A percentile compares a stretch with the other conserved stretches of the same genome.
These are phyloP conservation scores for Oligia latruncula DNA, from an alignment of 2,888 invertebrate genomes.

Conservation along the genomic window DNA sequence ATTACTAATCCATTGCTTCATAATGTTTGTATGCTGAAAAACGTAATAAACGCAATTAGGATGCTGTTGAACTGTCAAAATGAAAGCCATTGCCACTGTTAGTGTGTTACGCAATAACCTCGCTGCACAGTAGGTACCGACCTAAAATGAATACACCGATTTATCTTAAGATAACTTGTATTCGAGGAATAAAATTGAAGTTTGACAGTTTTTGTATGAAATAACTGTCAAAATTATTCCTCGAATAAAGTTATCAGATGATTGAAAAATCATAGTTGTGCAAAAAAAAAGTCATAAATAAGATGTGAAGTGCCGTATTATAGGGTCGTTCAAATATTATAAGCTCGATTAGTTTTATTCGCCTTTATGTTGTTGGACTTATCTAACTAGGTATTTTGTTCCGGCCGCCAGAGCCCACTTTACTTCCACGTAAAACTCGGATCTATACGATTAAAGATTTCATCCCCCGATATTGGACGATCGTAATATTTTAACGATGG, in stretches of 20 bases:
- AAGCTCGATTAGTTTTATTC: constrained; percentile 80
- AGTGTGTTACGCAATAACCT: too few relatives aligned
- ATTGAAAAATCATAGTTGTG: not conserved
- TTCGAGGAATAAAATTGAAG: too few relatives aligned
- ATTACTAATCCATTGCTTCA: too few relatives aligned
- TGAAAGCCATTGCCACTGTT: too few relatives aligned
- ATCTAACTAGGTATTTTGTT: constrained; percentile 76
- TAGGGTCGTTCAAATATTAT: constrained; percentile 67
- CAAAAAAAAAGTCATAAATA: constrained; percentile 33
- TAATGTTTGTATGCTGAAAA: too few relatives aligned
- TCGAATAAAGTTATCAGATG: too few relatives aligned
- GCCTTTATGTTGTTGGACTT: constrained; percentile 76
- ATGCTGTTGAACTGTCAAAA: too few relatives aligned
- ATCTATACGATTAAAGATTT: constrained; percentile 87
- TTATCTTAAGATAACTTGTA: not conserved
- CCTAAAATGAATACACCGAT: not conserved
- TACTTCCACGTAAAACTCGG: constrained; percentile 81
- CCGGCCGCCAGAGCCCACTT: constrained; percentile 74
- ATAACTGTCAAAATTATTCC: too few relatives aligned
- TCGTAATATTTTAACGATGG: constrained; percentile 89
- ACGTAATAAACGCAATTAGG: too few relatives aligned
- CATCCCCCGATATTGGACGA: constrained; percentile 86
- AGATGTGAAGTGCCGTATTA: constrained; percentile 60
- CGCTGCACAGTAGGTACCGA: not conserved
- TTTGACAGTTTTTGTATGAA: too few relatives aligned